Evolutionary conservation across 2,888 invertebrate genomes (phyloP).

Genomic region (Yponomeuta evonymella): DNA sequence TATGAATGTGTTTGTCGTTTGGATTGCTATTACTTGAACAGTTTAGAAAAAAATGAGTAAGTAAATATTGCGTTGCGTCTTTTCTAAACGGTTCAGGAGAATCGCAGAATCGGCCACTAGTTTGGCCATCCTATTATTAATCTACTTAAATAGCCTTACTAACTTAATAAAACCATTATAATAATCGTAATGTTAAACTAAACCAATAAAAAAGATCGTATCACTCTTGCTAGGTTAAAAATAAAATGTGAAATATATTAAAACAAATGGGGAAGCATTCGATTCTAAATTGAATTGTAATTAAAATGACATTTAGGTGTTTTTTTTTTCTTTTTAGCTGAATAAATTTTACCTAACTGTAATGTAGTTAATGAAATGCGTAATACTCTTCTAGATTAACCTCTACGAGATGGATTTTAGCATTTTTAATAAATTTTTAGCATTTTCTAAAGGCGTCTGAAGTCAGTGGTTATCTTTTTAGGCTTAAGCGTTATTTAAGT

Average conservation of each 20-base stretch:
- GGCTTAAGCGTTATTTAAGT: slow-evolving; percentile 36
- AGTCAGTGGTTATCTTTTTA: slow-evolving; percentile 27
- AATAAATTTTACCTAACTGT: slow-evolving; percentile 20
- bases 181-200: slow-evolving; percentile 41
- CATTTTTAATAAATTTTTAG: too few relatives aligned
- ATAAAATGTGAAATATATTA: slow-evolving; percentile 53
- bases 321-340: slow-evolving; percentile 45
- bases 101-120: neutral
- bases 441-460: neutral
- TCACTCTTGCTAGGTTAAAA: slow-evolving; percentile 64
- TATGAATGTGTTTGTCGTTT: neutral
- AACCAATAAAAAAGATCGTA: slow-evolving; percentile 49
- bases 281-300: slow-evolving; percentile 73
- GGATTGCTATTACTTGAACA: neutral
- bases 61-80: neutral
- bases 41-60: neutral
- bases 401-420: too few relatives aligned
- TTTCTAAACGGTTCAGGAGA: neutral
- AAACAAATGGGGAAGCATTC: slow-evolving; percentile 58
- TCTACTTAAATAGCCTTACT: slow-evolving; percentile 74
- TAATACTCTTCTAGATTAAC: neutral
- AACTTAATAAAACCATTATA: slow-evolving; percentile 57
- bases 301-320: slow-evolving; percentile 64
- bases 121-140: slow-evolving; percentile 28
- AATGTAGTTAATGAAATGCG: slow-evolving; percentile 21